Conservation (phyloP, 2,113 vertebrate genomes). For the Aramus guarauna region DNA sequence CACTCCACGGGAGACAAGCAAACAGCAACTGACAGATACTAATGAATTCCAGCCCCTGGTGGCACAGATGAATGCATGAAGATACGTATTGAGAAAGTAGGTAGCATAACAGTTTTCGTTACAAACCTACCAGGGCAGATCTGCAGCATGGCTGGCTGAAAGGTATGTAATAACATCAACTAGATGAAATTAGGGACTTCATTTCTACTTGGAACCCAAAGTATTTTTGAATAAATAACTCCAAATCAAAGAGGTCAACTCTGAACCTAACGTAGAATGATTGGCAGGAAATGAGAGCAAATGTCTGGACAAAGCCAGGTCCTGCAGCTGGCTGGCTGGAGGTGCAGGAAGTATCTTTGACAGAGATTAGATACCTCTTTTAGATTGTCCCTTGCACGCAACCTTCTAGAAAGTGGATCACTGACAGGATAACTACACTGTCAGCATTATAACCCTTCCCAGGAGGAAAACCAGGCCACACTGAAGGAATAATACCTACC, state of each 20-base stretch:
- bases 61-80: background rate
- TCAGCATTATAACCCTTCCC: background rate
- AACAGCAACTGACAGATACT: background rate
- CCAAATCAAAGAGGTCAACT: background rate
- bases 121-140: background rate
- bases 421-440: background rate
- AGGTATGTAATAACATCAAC: background rate
- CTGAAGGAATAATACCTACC: background rate
- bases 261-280: background rate
- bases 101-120: background rate
- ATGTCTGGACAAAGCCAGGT: background rate
- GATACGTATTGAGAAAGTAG: background rate
- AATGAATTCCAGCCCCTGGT: background rate
- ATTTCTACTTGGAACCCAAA: background rate
- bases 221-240: background rate
- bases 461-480: background rate
- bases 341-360: background rate
- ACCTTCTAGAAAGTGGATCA: background rate
- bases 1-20: background rate
- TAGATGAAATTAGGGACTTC: background rate
- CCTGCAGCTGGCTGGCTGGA: background rate
- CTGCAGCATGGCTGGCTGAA: background rate
- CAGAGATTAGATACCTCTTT: background rate
- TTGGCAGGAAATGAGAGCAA: background rate
- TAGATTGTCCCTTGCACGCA: background rate